A percentile compares a stretch with the other conserved stretches of the same genome.
These are phyloP conservation scores for Cryptocephalus moraei DNA, from an alignment of 2,888 invertebrate species.

Conservation along the genomic window DNA sequence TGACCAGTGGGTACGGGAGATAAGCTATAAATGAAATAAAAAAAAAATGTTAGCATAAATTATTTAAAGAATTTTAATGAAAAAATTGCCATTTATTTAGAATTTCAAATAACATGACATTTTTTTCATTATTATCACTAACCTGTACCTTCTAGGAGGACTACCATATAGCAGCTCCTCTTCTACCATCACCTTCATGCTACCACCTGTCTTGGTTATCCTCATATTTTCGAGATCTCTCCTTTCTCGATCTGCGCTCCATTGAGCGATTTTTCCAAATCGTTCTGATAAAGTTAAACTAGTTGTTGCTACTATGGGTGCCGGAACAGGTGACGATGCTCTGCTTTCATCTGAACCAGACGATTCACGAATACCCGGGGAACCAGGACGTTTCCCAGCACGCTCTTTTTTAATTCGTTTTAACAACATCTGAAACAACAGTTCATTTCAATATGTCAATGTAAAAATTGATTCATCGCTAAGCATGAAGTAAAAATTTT, in stretches of 20 bases:
- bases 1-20: slow-evolving; percentile 64
- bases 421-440: slow-evolving; percentile 25
- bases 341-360: slow-evolving; percentile 52
- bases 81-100: neutral
- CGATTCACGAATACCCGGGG: slow-evolving; percentile 40
- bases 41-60: neutral
- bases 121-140: neutral
- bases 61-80: neutral
- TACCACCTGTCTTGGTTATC: slow-evolving; percentile 68
- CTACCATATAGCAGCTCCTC: slow-evolving; percentile 43
- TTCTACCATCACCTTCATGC: slow-evolving; percentile 69
- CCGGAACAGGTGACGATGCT: slow-evolving; percentile 47
- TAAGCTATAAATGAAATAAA: slow-evolving; percentile 31
- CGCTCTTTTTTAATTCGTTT: slow-evolving; percentile 37
- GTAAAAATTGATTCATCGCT: neutral
- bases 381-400: slow-evolving; percentile 35
- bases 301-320: slow-evolving; percentile 52
- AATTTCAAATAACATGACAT: neutral
- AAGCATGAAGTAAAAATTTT: too few species aligned
- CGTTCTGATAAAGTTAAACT: slow-evolving; percentile 71
- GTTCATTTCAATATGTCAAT: neutral
- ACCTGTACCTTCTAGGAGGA: slow-evolving; percentile 43
- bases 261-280: slow-evolving; percentile 87
- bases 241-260: slow-evolving; percentile 66
- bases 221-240: slow-evolving; percentile 81